Base-by-base conservation (phyloP, 2,113 vertebrate genomes). In the Gopherus flavomarginatus region DNA sequence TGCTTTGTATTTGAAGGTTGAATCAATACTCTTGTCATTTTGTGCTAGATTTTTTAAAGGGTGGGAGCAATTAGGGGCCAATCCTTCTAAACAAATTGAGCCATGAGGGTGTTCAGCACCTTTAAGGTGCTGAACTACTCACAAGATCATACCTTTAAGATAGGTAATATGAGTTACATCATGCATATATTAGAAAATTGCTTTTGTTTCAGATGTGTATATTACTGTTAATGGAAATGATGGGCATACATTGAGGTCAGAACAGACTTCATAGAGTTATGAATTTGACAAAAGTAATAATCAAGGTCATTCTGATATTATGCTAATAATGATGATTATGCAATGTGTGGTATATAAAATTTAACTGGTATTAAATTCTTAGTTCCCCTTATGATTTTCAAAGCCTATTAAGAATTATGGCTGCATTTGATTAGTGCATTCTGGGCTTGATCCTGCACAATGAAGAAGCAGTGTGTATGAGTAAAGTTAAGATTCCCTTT, bases 351-450 rank as follows among this genome's bases (percentile, higher is more conserved):
- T 78, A 83, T 9, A 13, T n/a, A 8, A 7, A 5, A 8, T 3
- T 80, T 77, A 77, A 21, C 42, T 4, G 65, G 56, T 50, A 0
- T 0, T 49, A 29, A 38, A 2, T 4, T 77, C 75, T 53, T 47
- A 22, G n/a, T 38, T 75, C 19, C 69, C 10, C n/a, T 44, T 42
- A 5, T 26, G 38, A 44, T 77, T 77, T 77, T 42, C 72, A 44
- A 77, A 77, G 38, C 42, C 11, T 44, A 44, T 27, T 44, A 44
- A n/a, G 38, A 77, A 77, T 77, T 27, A 44, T 77, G n/a, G 24
- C 44, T 24, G 14, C 4, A n/a, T 69, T 44, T 42, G 42, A 77
- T 77, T 77, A 26, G 12, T 77, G 21, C 38, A 77, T 42, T 77
- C 22, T 44, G 38, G 38, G 22, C 22, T 77, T 77, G 10, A 77